phyloP scores from a whole-genome alignment of 2,888 invertebrate genomes.

The Melinaea menophilus region DNA sequence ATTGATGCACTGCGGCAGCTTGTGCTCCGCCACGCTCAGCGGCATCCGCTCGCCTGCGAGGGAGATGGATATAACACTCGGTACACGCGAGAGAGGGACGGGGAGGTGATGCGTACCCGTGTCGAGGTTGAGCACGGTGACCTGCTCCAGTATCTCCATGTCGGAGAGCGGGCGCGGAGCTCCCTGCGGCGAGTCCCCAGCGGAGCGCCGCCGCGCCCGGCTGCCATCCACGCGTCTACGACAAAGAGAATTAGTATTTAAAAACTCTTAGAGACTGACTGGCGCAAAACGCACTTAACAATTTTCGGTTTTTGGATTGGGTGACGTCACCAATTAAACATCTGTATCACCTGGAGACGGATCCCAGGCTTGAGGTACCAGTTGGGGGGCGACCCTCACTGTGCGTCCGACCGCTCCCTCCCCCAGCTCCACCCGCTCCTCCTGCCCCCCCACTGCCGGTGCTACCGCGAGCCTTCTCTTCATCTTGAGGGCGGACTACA shows the following conservation, averaged over 20 bases:
- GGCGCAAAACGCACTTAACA: too few species aligned
- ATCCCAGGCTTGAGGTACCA: conserved; percentile 56
- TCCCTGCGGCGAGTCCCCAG: conserved; percentile 90
- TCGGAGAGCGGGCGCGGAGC: conserved; percentile 91
- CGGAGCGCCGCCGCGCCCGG: conserved; percentile 85
- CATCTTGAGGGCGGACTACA: conserved; percentile 81
- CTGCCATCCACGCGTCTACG: conserved; percentile 47
- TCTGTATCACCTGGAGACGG: conserved; percentile 45
- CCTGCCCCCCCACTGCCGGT: conserved; percentile 51
- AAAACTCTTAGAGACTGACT: neutral
- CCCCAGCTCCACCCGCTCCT: conserved; percentile 58
- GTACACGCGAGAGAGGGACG: too few species aligned
- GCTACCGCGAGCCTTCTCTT: conserved; percentile 46
- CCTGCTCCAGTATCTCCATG: conserved; percentile 95
- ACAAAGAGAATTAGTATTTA: neutral
- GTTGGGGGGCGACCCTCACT: conserved; percentile 57
- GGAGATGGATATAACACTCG: too few species aligned
- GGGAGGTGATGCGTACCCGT: conserved; percentile 63
- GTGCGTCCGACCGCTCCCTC: conserved; percentile 66
- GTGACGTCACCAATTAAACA: too few species aligned
- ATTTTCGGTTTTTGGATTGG: too few species aligned
- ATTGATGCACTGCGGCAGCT: conserved; percentile 93
- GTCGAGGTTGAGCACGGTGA: conserved; percentile 88
- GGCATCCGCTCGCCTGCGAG: conserved; percentile 90
- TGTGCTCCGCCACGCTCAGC: conserved; percentile 96